phyloP scores from a whole-genome alignment of 2,113 vertebrate genomes.

The Scomber scombrus region DNA sequence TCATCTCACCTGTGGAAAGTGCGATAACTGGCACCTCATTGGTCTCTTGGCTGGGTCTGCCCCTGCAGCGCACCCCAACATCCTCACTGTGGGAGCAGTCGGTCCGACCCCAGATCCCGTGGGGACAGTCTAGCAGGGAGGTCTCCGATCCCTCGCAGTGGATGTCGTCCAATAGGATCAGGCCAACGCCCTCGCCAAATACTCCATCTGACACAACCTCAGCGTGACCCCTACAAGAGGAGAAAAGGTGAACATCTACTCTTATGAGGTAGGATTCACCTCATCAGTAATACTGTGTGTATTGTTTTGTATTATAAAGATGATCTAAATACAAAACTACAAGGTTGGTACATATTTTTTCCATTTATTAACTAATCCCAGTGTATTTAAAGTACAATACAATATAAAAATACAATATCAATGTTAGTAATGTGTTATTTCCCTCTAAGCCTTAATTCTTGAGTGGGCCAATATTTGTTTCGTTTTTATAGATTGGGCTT shows the following conservation, averaged over 20 bases:
- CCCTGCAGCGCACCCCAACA: constrained; percentile 87
- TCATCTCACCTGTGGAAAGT: constrained; percentile 77
- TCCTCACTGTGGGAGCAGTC: constrained; percentile 92
- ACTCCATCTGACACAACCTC: constrained; percentile 78
- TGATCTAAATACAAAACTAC: too few relatives aligned
- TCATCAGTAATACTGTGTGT: too few relatives aligned
- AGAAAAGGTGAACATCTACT: not conserved
- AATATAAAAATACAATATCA: too few relatives aligned
- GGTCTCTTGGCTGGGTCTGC: constrained; percentile 64
- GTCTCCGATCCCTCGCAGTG: constrained; percentile 87
- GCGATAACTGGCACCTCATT: constrained; percentile 80
- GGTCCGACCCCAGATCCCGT: constrained; percentile 91
- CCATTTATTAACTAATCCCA: not conserved
- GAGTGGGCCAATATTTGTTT: too few relatives aligned
- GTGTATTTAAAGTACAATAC: not conserved
- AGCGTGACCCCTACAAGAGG: constrained; percentile 76
- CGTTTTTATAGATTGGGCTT: too few relatives aligned
- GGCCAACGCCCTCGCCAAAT: constrained; percentile 86
- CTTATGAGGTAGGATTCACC: too few relatives aligned
- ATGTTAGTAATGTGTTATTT: not conserved
- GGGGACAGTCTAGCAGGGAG: constrained; percentile 90
- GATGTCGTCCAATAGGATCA: constrained; percentile 92
- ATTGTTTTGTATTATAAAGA: too few relatives aligned
- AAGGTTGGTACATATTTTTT: not conserved
- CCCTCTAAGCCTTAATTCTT: not conserved